phyloP scores from a whole-genome alignment of 1,140 invertebrate genomes.

The Zelostemma sp. region DNA sequence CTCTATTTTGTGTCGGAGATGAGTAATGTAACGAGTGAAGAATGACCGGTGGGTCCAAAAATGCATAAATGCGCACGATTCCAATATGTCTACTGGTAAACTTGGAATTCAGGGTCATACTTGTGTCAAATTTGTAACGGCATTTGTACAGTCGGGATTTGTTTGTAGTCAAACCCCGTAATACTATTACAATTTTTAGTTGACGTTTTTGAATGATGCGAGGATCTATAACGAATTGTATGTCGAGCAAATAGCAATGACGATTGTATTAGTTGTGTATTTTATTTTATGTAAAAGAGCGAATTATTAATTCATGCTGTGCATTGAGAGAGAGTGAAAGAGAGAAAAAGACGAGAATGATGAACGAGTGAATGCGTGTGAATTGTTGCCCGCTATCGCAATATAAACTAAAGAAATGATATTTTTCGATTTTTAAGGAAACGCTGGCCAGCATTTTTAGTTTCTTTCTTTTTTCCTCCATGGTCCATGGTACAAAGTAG shows the following conservation, averaged over 20 bases:
- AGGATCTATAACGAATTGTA: background rate
- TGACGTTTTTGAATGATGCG: conserved; percentile 34
- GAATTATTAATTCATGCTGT: conserved; percentile 45
- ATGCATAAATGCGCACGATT: conserved; percentile 7
- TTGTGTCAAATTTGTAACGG: conserved; percentile 25
- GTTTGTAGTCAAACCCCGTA: conserved; percentile 34
- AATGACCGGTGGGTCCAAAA: conserved; percentile 26
- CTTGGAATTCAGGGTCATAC: conserved; percentile 19
- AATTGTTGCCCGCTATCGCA: conserved; percentile 13
- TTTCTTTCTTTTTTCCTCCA: conserved; percentile 29
- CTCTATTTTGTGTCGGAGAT: too few relatives aligned
- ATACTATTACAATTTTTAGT: conserved; percentile 39
- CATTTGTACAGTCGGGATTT: conserved; percentile 44
- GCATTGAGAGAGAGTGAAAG: conserved; percentile 18
- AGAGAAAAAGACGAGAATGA: conserved; percentile 8
- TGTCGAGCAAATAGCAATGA: conserved; percentile 21
- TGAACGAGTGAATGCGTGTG: conserved; percentile 14
- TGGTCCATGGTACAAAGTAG: conserved; percentile 54
- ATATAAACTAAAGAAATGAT: conserved; percentile 28
- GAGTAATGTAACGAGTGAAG: too few relatives aligned
- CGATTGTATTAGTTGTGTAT: conserved; percentile 22
- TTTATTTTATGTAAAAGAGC: conserved; percentile 42
- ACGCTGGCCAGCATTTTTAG: conserved; percentile 49
- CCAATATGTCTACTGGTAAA: conserved; percentile 15
- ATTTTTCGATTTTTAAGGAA: conserved; percentile 39